Conservation (phyloP, 1,140 invertebrate genomes). For the Zelostemma sp. region DNA sequence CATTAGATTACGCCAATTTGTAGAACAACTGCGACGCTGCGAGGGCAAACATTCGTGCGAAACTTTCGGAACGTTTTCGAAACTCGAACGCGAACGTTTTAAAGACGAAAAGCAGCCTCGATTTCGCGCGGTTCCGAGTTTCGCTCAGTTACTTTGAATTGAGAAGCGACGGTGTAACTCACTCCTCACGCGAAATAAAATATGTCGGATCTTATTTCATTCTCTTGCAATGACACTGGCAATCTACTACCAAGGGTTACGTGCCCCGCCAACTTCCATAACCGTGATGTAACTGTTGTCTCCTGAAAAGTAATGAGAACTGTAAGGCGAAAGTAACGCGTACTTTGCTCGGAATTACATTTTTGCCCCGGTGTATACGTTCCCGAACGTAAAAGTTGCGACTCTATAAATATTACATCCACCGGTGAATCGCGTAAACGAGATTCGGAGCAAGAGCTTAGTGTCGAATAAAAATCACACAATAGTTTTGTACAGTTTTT, state of each 20-base stretch:
- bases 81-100: too few species aligned
- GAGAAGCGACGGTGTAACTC: constrained; percentile 25
- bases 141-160: constrained; percentile 16
- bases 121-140: constrained; percentile 18
- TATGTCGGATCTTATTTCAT: neutral
- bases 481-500: too few species aligned
- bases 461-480: too few species aligned
- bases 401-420: neutral
- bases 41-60: too few species aligned
- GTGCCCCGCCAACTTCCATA: neutral
- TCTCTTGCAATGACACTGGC: neutral
- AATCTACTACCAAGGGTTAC: neutral
- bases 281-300: neutral
- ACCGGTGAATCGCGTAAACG: too few species aligned
- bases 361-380: neutral
- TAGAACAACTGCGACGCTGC: too few species aligned
- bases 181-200: neutral
- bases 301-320: neutral
- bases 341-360: neutral
- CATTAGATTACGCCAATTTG: too few species aligned
- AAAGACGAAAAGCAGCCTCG: constrained; percentile 14
- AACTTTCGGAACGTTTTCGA: too few species aligned
- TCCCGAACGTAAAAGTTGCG: neutral
- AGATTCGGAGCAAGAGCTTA: too few species aligned
- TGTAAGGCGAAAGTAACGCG: neutral